Evolutionary conservation across 2,888 invertebrate genomes (phyloP), one percentile per base, ranked within the genome.

Genomic region (Zaprionus bogoriensis): DNA sequence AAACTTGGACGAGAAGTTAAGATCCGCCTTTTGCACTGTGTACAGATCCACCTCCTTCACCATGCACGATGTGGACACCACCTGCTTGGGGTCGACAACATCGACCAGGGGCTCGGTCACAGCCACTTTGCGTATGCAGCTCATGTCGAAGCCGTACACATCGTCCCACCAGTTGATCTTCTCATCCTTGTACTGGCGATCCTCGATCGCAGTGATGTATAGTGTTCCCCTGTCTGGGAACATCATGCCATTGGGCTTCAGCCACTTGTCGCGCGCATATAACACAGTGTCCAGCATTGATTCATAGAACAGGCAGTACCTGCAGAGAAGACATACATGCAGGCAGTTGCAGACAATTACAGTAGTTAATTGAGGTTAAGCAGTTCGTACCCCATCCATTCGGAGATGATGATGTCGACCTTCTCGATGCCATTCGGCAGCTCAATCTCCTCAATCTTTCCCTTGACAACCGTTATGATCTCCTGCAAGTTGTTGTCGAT

Each of bases 161-260:
- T 98, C 98, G 89, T 99, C 98, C 99, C 99, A 99, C 99, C 99
- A 99, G 92, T 99, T 99, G 82, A 99, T 99, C 92, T 99, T 99
- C 92, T 99, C 99, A 89, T 99, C 99, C 91, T 99, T 99, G 92
- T 99, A 99, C 92, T 99, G 99, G 17, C 99, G 94, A 91, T 99
- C 99, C 91, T 97, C 97, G 62, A 97, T 97, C 19, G 96, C 96
- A 67, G 97, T 97, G 54, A 99, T 95, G 91, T 97, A 99, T 38
- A 99, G 92, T 1, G 98, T 98, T 71, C 99, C 99, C 88, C 95
- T 94, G 89, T 94, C 97, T 0, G 99, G 99, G 92, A 99, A 98
- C 83, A 99, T 93, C 92, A 98, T 94, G 58, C 99, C 99, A 87
- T 95, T 96, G 1, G 95, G 93, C 75, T 94, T 94, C 42, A 99